Conservation (phyloP, 2,797 vertebrate species). For the Microctenopoma lineatum region DNA sequence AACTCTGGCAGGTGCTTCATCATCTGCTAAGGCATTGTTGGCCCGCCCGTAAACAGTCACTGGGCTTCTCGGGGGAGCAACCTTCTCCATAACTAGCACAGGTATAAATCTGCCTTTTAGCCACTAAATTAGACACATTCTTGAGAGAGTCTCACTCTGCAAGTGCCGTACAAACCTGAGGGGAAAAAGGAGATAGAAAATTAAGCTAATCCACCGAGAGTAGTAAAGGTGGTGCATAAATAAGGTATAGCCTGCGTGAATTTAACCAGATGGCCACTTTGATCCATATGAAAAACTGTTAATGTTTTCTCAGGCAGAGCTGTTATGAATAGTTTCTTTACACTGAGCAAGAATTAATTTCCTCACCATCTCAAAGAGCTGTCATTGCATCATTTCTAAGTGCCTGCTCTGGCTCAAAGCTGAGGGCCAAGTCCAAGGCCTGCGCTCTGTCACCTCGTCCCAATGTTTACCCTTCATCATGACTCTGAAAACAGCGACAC, state of each 20-base stretch:
- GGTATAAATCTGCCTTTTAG: constrained; percentile 89
- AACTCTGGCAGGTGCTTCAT: constrained; percentile 84
- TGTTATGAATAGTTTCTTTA: constrained; percentile 73
- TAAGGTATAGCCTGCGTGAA: constrained; percentile 58
- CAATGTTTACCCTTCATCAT: constrained; percentile 74
- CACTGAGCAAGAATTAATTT: constrained; percentile 65
- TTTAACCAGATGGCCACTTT: constrained; percentile 76
- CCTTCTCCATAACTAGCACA: constrained; percentile 88
- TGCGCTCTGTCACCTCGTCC: constrained; percentile 72
- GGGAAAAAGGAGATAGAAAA: constrained; percentile 60
- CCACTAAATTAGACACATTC: constrained; percentile 87
- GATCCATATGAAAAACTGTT: constrained; percentile 63
- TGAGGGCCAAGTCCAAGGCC: constrained; percentile 67
- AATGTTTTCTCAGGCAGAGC: constrained; percentile 64
- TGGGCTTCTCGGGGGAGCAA: constrained; percentile 84
- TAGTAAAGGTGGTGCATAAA: constrained; percentile 54
- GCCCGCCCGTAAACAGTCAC: constrained; percentile 84
- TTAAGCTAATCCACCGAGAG: constrained; percentile 67
- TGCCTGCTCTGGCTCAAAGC: constrained; percentile 69
- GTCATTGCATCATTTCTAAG: constrained; percentile 65
- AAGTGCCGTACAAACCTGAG: constrained; percentile 72
- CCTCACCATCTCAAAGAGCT: constrained; percentile 60
- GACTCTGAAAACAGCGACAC: constrained; percentile 65
- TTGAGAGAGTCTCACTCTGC: constrained; percentile 73
- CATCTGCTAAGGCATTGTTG: constrained; percentile 84